Conservation (phyloP, 2,888 invertebrate species). For the Lumbricus terrestris region DNA sequence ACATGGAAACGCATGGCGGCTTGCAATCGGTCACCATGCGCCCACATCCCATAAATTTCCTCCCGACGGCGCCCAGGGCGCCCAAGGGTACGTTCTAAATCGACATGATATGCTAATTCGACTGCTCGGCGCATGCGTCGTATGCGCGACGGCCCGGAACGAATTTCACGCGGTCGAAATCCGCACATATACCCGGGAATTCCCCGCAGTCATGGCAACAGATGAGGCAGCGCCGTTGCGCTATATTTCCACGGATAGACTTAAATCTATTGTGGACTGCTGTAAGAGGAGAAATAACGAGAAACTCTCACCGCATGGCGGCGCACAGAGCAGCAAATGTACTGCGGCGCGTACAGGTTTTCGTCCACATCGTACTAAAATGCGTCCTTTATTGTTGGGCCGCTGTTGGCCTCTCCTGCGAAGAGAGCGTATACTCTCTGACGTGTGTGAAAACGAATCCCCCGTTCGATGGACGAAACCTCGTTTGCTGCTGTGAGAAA, state of each 20-base stretch:
- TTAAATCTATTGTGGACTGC: not conserved
- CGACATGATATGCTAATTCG: not conserved
- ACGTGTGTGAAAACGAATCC: no score
- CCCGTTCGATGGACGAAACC: not conserved
- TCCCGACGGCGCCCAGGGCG: not conserved
- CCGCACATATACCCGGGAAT: not conserved
- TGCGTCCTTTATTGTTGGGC: not conserved
- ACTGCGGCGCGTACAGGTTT: not conserved
- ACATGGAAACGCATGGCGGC: not conserved
- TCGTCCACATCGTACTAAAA: not conserved
- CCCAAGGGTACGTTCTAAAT: not conserved
- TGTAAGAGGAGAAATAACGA: not conserved
- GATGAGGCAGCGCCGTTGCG: not conserved
- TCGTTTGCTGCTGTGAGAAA: not conserved
- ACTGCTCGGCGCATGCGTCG: not conserved
- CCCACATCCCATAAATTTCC: not conserved
- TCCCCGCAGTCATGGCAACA: not conserved
- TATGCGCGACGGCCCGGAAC: slow-evolving; percentile 3
- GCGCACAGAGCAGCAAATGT: not conserved
- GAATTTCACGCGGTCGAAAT: not conserved
- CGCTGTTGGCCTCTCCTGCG: not conserved
- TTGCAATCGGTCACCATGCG: not conserved
- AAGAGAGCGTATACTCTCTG: no score
- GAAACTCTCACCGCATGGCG: not conserved
- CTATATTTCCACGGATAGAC: not conserved